Conservation (phyloP, 2,113 vertebrate genomes). For the Megalops atlanticus region DNA sequence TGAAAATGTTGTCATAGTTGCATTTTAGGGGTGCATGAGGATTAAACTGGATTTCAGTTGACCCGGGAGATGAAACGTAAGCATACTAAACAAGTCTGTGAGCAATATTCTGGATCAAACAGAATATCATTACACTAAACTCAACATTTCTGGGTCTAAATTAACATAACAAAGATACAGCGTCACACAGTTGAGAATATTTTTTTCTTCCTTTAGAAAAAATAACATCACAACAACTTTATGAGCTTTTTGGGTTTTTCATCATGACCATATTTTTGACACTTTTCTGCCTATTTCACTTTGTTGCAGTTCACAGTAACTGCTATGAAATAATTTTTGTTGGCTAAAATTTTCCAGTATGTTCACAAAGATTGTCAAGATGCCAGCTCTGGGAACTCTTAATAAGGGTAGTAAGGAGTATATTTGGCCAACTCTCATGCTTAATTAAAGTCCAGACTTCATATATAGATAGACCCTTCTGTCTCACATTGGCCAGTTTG, state of each 20-base stretch:
- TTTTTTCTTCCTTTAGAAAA: not conserved
- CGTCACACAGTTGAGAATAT: not conserved
- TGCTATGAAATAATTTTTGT: no score
- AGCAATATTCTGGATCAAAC: constrained; percentile 25
- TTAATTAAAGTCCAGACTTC: not conserved
- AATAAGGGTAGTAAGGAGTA: not conserved
- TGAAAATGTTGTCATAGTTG: constrained; percentile 45
- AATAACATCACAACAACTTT: constrained; percentile 6
- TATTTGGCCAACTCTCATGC: not conserved
- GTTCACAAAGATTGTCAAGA: constrained; percentile 62
- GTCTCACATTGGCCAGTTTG: not conserved
- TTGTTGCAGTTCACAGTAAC: constrained; percentile 62
- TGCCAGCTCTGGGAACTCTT: constrained; percentile 55
- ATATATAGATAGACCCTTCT: not conserved
- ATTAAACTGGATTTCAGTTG: constrained; percentile 42
- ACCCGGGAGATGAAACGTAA: constrained; percentile 38
- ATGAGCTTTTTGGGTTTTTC: constrained; percentile 19
- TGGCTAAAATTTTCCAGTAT: constrained; percentile 68
- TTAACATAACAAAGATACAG: not conserved
- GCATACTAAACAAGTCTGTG: constrained; percentile 29
- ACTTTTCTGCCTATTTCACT: constrained; percentile 44
- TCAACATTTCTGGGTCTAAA: constrained; percentile 6
- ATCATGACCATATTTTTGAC: constrained; percentile 50
- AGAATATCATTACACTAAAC: constrained; percentile 20
- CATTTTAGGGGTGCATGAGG: constrained; percentile 42